Conservation (phyloP, 1,140 invertebrate species). For the Drosophila lini region DNA sequence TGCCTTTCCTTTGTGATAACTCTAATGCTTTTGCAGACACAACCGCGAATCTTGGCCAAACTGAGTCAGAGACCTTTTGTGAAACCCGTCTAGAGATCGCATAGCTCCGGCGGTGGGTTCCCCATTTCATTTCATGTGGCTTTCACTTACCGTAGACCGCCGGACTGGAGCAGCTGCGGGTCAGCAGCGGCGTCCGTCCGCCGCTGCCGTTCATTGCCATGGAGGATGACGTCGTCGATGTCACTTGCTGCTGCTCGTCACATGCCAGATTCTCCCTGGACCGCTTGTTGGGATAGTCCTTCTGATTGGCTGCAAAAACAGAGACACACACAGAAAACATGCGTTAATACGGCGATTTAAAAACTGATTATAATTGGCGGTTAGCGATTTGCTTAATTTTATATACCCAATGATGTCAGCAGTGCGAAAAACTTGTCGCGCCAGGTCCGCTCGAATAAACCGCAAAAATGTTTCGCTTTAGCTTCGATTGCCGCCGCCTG, state of each 20-base stretch:
- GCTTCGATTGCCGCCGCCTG: constrained; percentile 61
- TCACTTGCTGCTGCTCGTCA: constrained; percentile 68
- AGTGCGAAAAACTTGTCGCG: constrained; percentile 74
- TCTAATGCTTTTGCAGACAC: constrained; percentile 4
- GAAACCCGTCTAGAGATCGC: constrained; percentile 18
- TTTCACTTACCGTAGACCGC: constrained; percentile 82
- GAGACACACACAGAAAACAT: constrained; percentile 2
- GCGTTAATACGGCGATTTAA: constrained; percentile 27
- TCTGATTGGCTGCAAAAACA: constrained; percentile 88
- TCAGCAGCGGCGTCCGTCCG: constrained; percentile 72
- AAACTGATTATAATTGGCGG: constrained; percentile 34
- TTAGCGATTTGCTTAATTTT: constrained; percentile 48
- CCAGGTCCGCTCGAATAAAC: constrained; percentile 56
- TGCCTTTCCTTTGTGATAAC: constrained; percentile 1
- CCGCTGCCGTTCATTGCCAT: constrained; percentile 84
- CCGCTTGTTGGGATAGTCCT: constrained; percentile 87
- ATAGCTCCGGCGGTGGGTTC: constrained; percentile 8
- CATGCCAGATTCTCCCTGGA: constrained; percentile 86
- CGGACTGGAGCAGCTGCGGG: constrained; percentile 84
- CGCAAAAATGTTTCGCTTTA: constrained; percentile 42
- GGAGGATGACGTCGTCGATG: constrained; percentile 62
- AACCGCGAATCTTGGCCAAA: background rate
- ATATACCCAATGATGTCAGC: constrained; percentile 70
- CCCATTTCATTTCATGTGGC: constrained; percentile 4
- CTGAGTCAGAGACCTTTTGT: constrained; percentile 16